phyloP scores from a whole-genome alignment of 2,113 vertebrate species.

The Morone saxatilis region DNA sequence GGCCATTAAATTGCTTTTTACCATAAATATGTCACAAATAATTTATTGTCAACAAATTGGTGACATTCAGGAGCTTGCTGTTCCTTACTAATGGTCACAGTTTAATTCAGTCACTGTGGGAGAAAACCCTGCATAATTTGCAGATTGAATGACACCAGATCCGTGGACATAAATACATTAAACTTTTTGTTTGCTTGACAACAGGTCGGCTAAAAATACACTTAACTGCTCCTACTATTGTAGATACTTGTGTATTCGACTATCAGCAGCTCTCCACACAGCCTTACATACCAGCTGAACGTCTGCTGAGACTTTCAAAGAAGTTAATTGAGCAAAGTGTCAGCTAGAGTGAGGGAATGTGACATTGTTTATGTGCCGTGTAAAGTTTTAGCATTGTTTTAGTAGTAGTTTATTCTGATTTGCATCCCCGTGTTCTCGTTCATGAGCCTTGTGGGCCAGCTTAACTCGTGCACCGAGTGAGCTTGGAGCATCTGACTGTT shows the following conservation, averaged over 20 bases:
- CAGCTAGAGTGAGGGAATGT: slow-evolving; percentile 24
- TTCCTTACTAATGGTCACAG: slow-evolving; percentile 37
- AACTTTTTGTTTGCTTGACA: slow-evolving; percentile 58
- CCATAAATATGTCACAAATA: slow-evolving; percentile 37
- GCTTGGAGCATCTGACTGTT: slow-evolving; percentile 72
- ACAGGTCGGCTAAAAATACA: slow-evolving; percentile 70
- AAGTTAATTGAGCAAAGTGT: slow-evolving; percentile 28
- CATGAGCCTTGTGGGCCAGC: slow-evolving; percentile 67
- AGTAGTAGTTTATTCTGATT: slow-evolving; percentile 67
- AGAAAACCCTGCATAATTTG: slow-evolving; percentile 1
- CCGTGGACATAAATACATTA: slow-evolving; percentile 51
- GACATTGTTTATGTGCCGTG: slow-evolving; percentile 53
- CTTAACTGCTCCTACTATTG: slow-evolving; percentile 18
- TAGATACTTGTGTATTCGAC: not conserved
- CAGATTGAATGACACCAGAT: slow-evolving; percentile 44
- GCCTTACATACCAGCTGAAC: not conserved
- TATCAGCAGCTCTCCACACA: not conserved
- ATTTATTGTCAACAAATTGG: slow-evolving; percentile 54
- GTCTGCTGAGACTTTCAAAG: slow-evolving; percentile 37
- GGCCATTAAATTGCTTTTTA: slow-evolving; percentile 24
- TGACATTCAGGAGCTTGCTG: slow-evolving; percentile 40
- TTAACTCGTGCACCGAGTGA: slow-evolving; percentile 58
- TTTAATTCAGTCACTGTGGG: slow-evolving; percentile 45
- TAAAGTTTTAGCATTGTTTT: slow-evolving; percentile 62
- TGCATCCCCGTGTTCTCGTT: slow-evolving; percentile 59